Percentiles rank a stretch among this genome's conserved stretches.
Conservation (phyloP, 2,888 invertebrate genomes). For the Drosophila yooni region DNA sequence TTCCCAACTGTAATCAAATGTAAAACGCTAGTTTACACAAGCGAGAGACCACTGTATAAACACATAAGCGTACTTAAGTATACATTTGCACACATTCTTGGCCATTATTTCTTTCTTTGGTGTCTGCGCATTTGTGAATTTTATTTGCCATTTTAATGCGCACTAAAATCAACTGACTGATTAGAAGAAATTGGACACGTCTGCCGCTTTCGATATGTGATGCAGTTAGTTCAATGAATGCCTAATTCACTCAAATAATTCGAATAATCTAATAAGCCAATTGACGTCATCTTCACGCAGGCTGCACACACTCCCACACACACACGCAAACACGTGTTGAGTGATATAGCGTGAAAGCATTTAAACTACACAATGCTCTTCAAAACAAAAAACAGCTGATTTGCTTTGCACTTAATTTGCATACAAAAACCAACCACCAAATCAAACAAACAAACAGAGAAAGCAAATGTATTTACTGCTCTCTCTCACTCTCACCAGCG, state of each 20-base stretch:
- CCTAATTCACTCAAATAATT: conserved; percentile 14
- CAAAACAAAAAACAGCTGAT: conserved; percentile 79
- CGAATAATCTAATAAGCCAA: conserved; percentile 16
- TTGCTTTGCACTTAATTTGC: conserved; percentile 30
- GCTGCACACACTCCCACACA: background rate
- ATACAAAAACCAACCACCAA: conserved; percentile 41
- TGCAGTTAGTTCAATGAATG: conserved; percentile 28
- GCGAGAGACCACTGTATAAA: background rate
- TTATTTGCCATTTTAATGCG: conserved; percentile 54
- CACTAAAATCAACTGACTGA: conserved; percentile 29
- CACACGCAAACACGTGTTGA: conserved; percentile 9
- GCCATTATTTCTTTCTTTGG: conserved; percentile 50
- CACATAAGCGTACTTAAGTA: conserved; percentile 18
- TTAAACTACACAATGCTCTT: conserved; percentile 55
- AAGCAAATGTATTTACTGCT: conserved; percentile 18
- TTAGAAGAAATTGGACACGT: conserved; percentile 57
- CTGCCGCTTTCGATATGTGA: conserved; percentile 37
- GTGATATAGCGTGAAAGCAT: conserved; percentile 15
- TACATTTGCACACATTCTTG: conserved; percentile 42
- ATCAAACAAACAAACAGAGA: conserved; percentile 37
- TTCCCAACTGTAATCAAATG: background rate
- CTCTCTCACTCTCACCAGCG: conserved; percentile 19
- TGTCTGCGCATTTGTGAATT: conserved; percentile 52
- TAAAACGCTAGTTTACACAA: background rate
- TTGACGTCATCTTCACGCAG: conserved; percentile 52